Base-by-base conservation (phyloP, 2,113 vertebrate species). In the Hymenochirus boettgeri region DNA sequence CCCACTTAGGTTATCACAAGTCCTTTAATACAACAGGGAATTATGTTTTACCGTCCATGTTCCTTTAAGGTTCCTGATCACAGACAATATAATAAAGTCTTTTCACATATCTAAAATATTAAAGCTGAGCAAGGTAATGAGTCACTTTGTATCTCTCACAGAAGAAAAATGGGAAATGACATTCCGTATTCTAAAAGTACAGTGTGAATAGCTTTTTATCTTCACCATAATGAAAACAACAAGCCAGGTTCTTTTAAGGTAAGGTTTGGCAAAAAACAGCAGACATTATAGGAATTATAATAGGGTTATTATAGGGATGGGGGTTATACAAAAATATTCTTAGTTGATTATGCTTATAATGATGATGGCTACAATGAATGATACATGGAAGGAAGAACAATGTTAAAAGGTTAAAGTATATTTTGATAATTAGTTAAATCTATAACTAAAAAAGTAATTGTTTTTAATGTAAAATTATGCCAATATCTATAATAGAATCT, bases 51-150 rank as follows among this genome's bases (percentile, higher is more conserved):
- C 15, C 39, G 7, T 42, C 39, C 15, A 42, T 42, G 39, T n/a
- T 15, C 39, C 39, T 42, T 62, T 65, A 55, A 29, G 57, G 61
- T 58, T 76, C 57, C 23, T 66, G 24, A 60, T 74, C 69, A 70
- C 39, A 69, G 65, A 42, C 25, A 71, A 53, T 77, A 70, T 74
- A 78, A 24, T 51, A 50, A 52, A 42, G 11, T 63, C 60, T 73
- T 65, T 71, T 71, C 56, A 64, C 69, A 25, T 65, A 35, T 66
- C 71, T 77, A 73, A 77, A 78, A 72, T 83, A 79, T 72, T 77
- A 74, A 77, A 76, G 53, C 17, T 21, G 70, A 63, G 47, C 48
- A 61, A 72, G 35, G 65, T 59, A 71, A 76, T 58, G 72, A 79
- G 65, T 64, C 56, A 51, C 63, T 73, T 77, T 73, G 74, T 74